Base-by-base conservation (phyloP, 2,797 vertebrate species). In the Borostomias antarcticus region DNA sequence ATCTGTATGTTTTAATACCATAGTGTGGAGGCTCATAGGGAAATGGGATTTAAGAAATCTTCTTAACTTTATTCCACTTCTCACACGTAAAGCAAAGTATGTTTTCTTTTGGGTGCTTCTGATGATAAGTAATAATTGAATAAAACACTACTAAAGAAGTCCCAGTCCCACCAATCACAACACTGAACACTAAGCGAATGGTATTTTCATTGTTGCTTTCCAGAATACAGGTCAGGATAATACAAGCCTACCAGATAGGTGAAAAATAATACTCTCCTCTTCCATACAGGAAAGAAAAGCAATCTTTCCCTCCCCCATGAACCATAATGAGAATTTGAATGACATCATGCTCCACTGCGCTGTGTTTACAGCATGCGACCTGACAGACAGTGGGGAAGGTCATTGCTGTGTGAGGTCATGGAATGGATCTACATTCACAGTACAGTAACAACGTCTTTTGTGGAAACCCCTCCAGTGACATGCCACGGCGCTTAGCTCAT, bases 281-380 rank as follows among this genome's bases (percentile, higher is more conserved):
- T n/a, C n/a, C n/a, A n/a, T n/a, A n/a, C n/a, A n/a, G n/a, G n/a
- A n/a, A n/a, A n/a, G n/a, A n/a, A n/a, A n/a, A n/a, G n/a, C n/a
- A n/a, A n/a, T n/a, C n/a, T n/a, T n/a, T n/a, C n/a, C n/a, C n/a
- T n/a, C n/a, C n/a, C n/a, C n/a, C 80, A 75, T 70, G 75, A 72
- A 73, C 66, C 52, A 6, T 77, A 79, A 85, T 79, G 74, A 83
- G 78, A 72, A 77, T 79, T 82, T 76, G 73, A 80, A 82, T 87
- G 84, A 88, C 75, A 80, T 89, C 89, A 88, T 85, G 75, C 7
- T 73, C 68, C 21, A 15, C 70, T 64, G 67, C 77, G 69, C 66
- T 68, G 75, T 75, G 75, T 28, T 69, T 59, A 61, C 40, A 72
- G 63, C 79, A 73, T 13, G 23, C 78, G 72, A 76, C 58, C 35